Base-by-base conservation (phyloP, 92 coral and sea anemone species). In the Montipora capitata region DNA sequence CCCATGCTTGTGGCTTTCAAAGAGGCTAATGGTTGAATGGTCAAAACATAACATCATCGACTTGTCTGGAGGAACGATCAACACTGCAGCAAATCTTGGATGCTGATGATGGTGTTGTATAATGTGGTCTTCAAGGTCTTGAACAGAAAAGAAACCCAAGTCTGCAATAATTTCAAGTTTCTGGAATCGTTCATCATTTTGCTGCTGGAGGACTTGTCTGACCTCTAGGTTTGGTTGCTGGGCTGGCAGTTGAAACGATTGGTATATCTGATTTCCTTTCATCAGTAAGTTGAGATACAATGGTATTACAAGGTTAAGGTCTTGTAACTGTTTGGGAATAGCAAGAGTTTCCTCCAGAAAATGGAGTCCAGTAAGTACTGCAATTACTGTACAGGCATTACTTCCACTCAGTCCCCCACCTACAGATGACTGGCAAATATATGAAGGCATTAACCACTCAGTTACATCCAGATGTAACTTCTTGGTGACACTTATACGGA, bases 151-250 rank as follows among this genome's bases (percentile, higher is more conserved):
- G 64, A 87, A 79, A 52, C 89, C 83, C 27, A 65, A 38, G 74
- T 83, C 88, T 68, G 48, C 76, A 76, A 39, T 77, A 4, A 90
- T 39, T 48, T 70, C 35, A 44, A 77, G 11, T 3, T 62, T 54
- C 13, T 76, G 59, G 39, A 84, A 84, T 18, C 48, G 44, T 18
- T 7, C 20, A 43, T 78, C 44, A 45, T 84, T 83, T 8, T 45
- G 62, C 27, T n/a, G 64, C 48, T 72, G 81, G 11, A 84, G 66
- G 10, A 83, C 76, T 38, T 89, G 80, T 68, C 67, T 57, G 41
- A 89, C 93, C 14, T 89, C 93, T 39, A 89, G 52, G 76, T 89
- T 89, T 76, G 81, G 89, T 43, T 83, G 89, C 6, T 79, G 82
- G 7, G 71, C 76, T 58, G 89, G 82, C 4, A 85, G 14, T 10